Percentiles rank a stretch among this genome's conserved stretches.
Conservation (phyloP, 2,888 invertebrate genomes). For the Apamea crenata region DNA sequence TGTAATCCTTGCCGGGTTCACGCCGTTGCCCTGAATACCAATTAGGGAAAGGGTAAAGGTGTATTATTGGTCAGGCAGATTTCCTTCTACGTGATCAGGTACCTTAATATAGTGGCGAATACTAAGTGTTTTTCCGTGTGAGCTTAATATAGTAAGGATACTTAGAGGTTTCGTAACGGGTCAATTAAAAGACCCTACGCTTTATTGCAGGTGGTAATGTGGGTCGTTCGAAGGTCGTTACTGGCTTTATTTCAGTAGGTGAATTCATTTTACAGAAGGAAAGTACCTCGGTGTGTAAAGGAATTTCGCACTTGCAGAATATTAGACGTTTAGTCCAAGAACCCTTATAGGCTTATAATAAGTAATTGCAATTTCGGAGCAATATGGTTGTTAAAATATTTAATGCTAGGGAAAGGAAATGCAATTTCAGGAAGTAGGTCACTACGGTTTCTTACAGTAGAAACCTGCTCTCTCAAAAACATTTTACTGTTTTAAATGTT, state of each 20-base stretch:
- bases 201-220: constrained; percentile 58
- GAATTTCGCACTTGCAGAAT: constrained; percentile 18
- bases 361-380: constrained; percentile 11
- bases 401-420: constrained; percentile 3
- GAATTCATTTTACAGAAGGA: constrained; percentile 33
- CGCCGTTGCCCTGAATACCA: constrained; percentile 78
- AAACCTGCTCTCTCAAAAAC: neutral
- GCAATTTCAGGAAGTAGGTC: neutral
- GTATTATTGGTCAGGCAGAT: constrained; percentile 86
- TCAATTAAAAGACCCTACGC: constrained; percentile 70
- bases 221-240: constrained; percentile 42
- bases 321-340: constrained; percentile 1
- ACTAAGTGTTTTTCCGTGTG: constrained; percentile 81
- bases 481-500: constrained; percentile 7
- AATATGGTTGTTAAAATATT: neutral
- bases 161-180: constrained; percentile 71
- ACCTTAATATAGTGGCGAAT: constrained; percentile 75
- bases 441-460: neutral
- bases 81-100: constrained; percentile 82
- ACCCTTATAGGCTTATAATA: neutral
- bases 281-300: neutral
- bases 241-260: constrained; percentile 39
- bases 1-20: constrained; percentile 79
- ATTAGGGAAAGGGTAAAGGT: constrained; percentile 82
- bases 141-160: constrained; percentile 67